These are phyloP conservation scores for Ivindomyrus marchei DNA, from an alignment of 2,113 vertebrate species.

Conservation along the genomic window DNA sequence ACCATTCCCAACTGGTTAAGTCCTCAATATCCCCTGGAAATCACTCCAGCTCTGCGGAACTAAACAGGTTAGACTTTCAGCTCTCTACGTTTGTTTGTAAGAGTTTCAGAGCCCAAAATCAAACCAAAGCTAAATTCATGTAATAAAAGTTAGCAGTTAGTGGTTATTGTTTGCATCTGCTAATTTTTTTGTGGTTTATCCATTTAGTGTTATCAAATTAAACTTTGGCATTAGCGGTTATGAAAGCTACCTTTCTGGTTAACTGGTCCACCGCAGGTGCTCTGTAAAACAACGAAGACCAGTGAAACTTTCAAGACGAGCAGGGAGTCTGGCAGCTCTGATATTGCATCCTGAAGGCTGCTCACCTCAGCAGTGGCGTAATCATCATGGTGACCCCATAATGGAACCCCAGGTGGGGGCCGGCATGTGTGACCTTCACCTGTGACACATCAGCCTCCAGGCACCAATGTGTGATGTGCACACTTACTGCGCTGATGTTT, in stretches of 20 bases:
- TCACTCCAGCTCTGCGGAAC: neutral
- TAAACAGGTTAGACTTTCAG: neutral
- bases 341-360: slow-evolving; percentile 11
- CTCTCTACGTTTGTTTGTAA: neutral
- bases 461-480: neutral
- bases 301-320: neutral
- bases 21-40: no score
- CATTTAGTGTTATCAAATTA: neutral
- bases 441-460: neutral
- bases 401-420: slow-evolving; percentile 33
- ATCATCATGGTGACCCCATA: slow-evolving; percentile 45
- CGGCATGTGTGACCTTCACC: neutral
- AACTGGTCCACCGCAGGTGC: neutral
- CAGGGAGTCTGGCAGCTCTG: neutral
- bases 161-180: neutral
- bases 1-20: no score
- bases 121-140: neutral
- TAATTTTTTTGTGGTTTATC: neutral
- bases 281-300: neutral
- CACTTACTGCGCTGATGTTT: neutral
- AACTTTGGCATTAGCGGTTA: neutral
- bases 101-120: neutral
- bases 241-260: neutral
- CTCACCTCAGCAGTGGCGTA: slow-evolving; percentile 28
- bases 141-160: neutral